Percentiles rank a stretch among this genome's conserved stretches.
Conservation (phyloP, 1,140 invertebrate genomes). For the Cherax destructor region DNA sequence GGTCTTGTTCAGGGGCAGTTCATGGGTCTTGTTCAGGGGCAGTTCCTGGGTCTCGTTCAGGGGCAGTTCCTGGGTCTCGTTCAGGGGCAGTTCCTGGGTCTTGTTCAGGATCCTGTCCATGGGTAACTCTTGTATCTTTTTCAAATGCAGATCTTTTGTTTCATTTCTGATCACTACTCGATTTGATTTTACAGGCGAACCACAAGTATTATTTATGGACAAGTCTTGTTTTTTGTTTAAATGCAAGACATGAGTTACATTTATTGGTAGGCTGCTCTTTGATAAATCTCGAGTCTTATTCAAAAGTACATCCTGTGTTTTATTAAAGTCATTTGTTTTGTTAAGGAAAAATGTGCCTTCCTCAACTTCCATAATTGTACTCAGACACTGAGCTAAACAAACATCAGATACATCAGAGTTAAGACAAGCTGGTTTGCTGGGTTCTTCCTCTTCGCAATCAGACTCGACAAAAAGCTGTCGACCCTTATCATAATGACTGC, state of each 20-base stretch:
- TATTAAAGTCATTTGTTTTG: conserved; percentile 12
- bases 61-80: not conserved
- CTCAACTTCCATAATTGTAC: conserved; percentile 60
- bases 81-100: not conserved
- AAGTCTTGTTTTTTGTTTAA: not conserved
- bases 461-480: conserved; percentile 33
- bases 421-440: not conserved
- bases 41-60: not conserved
- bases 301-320: not conserved
- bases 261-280: not conserved
- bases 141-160: not conserved
- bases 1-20: not conserved
- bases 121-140: not conserved
- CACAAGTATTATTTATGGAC: not conserved
- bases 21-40: not conserved
- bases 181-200: not conserved
- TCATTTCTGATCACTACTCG: not conserved
- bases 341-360: conserved; percentile 39
- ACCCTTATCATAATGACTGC: conserved; percentile 39
- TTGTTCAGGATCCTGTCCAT: not conserved
- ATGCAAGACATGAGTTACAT: not conserved
- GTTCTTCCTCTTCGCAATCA: not conserved
- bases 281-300: not conserved
- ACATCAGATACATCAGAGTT: not conserved
- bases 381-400: conserved; percentile 35